Conservation (phyloP, 2,113 vertebrate genomes). For the Rhea pennata region DNA sequence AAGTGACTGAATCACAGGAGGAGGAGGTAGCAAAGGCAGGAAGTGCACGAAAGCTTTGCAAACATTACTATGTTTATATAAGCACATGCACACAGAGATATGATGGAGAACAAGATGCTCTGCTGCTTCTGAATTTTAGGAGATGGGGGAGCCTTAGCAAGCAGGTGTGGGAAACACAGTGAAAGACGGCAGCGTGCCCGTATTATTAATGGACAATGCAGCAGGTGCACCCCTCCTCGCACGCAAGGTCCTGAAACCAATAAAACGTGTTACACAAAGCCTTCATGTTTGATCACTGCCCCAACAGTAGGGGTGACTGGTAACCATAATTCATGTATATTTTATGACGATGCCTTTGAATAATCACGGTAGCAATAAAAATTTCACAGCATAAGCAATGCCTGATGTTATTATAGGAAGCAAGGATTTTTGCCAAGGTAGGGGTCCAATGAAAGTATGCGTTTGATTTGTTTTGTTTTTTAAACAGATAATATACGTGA, state of each 20-base stretch:
- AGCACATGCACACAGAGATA: not conserved
- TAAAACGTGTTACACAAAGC: not conserved
- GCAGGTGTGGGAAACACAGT: not conserved
- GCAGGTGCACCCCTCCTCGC: not conserved
- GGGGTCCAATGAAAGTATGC: not conserved
- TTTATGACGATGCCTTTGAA: conserved; percentile 27
- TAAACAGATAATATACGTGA: not conserved
- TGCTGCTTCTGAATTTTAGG: not conserved
- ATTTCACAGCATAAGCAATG: not conserved
- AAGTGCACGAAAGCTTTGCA: conserved; percentile 50
- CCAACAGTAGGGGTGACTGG: not conserved
- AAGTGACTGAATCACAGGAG: conserved; percentile 69
- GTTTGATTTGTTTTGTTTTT: not conserved
- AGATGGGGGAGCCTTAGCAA: not conserved
- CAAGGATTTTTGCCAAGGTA: conserved; percentile 8
- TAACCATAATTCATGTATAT: not conserved
- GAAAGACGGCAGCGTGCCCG: not conserved
- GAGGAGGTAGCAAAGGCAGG: conserved; percentile 31
- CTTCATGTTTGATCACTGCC: not conserved
- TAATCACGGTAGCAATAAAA: conserved; percentile 10
- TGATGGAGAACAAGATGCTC: not conserved
- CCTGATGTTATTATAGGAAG: not conserved
- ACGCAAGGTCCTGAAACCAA: not conserved
- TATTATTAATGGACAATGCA: not conserved
- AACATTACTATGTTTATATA: conserved; percentile 13